Evolutionary conservation across 2,797 vertebrate genomes (phyloP).

Genomic region (Acipenser ruthenus): DNA sequence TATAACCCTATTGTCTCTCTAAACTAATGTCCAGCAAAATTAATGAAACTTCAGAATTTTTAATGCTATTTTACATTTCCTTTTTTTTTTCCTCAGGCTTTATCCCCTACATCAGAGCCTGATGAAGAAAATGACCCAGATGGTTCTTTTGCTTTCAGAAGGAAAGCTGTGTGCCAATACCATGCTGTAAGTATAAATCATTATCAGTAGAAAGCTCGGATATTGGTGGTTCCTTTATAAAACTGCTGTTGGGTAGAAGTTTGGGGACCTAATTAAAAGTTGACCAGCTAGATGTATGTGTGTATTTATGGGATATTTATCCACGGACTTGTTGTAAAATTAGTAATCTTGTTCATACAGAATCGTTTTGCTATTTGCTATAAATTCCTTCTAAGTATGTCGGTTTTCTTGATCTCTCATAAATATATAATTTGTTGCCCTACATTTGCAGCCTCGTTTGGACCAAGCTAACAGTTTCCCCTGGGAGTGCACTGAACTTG

Average conservation of each 20-base stretch:
- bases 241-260: too few relatives aligned
- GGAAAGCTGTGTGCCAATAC: slow-evolving; percentile 84
- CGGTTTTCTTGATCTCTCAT: background rate
- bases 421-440: background rate
- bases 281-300: too few relatives aligned
- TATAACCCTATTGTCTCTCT: background rate
- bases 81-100: background rate
- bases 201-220: background rate
- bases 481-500: slow-evolving; percentile 52
- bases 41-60: too few relatives aligned
- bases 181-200: slow-evolving; percentile 65
- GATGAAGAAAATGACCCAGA: slow-evolving; percentile 87
- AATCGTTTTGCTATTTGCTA: too few relatives aligned
- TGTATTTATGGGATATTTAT: too few relatives aligned
- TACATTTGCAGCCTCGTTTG: slow-evolving; percentile 58
- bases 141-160: slow-evolving; percentile 78
- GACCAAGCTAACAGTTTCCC: slow-evolving; percentile 56
- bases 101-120: slow-evolving; percentile 71
- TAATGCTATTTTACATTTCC: background rate
- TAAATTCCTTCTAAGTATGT: too few relatives aligned
- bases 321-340: too few relatives aligned
- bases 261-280: too few relatives aligned
- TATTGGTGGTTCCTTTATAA: too few relatives aligned
- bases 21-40: too few relatives aligned
- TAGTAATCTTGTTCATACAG: too few relatives aligned